These are phyloP conservation scores for Pyrgilauda ruficollis DNA, from an alignment of 2,113 vertebrate genomes.

Conservation along the genomic window DNA sequence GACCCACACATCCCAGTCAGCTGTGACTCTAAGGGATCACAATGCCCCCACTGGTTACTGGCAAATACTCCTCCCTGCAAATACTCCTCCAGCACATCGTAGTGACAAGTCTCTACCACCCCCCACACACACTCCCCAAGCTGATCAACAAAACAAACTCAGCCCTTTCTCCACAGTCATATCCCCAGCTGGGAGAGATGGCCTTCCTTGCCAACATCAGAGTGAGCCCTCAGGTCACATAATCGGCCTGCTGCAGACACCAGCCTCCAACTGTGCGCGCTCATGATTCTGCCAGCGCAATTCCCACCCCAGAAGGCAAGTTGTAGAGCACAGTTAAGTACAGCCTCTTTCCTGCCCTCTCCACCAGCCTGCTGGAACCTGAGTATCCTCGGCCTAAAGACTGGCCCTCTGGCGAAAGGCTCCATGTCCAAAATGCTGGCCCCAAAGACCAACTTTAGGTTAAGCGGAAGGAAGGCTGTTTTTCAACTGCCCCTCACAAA, in stretches of 20 bases:
- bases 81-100: background rate
- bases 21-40: background rate
- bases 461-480: background rate
- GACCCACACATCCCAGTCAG: background rate
- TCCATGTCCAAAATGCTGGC: background rate
- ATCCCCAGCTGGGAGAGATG: background rate
- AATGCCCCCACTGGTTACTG: background rate
- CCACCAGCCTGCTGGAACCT: background rate
- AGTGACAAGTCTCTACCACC: background rate
- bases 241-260: background rate
- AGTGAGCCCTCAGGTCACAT: background rate
- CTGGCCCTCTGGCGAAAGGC: background rate
- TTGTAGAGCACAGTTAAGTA: background rate
- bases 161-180: background rate
- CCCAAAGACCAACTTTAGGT: background rate
- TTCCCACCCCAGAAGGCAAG: background rate
- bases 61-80: background rate
- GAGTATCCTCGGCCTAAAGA: background rate
- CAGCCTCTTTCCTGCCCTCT: background rate
- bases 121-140: background rate
- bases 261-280: background rate
- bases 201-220: background rate
- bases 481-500: background rate
- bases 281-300: background rate
- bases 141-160: conserved; percentile 11